These are phyloP conservation scores for Sebastes umbrosus DNA, from an alignment of 2,797 vertebrate species.

Conservation along the genomic window DNA sequence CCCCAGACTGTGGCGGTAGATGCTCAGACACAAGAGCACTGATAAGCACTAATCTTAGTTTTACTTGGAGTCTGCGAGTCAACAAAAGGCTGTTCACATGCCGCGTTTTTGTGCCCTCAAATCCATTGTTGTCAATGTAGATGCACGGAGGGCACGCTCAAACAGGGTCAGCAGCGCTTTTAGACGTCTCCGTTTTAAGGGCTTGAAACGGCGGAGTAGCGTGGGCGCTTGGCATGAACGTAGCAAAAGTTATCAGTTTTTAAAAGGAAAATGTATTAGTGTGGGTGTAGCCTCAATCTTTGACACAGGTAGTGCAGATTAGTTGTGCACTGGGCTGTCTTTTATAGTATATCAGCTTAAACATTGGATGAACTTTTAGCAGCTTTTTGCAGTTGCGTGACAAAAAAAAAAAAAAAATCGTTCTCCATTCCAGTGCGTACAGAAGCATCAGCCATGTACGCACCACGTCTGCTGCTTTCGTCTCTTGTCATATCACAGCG, in stretches of 20 bases:
- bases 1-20: not conserved
- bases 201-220: no score
- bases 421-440: not conserved
- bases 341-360: not conserved
- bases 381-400: not conserved
- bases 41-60: not conserved
- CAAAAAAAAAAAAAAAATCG: not conserved
- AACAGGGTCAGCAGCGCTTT: no score
- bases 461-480: slow-evolving; percentile 26
- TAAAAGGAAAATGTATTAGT: no score
- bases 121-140: no score
- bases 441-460: not conserved
- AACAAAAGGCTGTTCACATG: no score
- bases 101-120: no score
- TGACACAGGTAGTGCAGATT: not conserved
- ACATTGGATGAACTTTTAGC: not conserved
- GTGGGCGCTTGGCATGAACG: no score
- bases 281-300: not conserved
- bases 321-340: not conserved
- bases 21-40: not conserved
- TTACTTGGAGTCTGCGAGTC: not conserved
- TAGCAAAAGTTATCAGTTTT: no score
- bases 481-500: slow-evolving; percentile 49
- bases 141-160: no score
- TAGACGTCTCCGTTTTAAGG: no score